phyloP scores from a whole-genome alignment of 1,140 invertebrate genomes.

The Octopus bimaculoides region DNA sequence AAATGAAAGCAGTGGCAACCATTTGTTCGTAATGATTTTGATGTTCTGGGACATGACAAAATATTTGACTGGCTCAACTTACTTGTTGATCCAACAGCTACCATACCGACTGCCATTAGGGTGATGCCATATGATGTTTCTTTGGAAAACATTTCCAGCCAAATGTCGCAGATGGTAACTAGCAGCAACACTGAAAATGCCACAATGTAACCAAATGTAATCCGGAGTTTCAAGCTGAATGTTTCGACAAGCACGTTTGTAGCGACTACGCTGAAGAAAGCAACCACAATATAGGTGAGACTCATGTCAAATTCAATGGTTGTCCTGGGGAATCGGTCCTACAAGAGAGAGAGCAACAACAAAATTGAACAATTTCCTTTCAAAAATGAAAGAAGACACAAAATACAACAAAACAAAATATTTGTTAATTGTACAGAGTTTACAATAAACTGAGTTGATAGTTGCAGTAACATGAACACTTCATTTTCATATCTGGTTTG shows the following conservation, averaged over 20 bases:
- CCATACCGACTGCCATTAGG: slow-evolving; percentile 77
- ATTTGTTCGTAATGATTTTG: background rate
- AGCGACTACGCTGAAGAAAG: slow-evolving; percentile 79
- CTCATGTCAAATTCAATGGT: slow-evolving; percentile 91
- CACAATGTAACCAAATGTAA: slow-evolving; percentile 82
- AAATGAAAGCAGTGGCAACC: too few species aligned
- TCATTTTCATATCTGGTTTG: too few species aligned
- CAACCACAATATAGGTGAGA: slow-evolving; percentile 81
- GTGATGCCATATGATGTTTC: slow-evolving; percentile 76
- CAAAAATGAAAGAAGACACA: too few species aligned
- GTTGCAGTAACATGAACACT: too few species aligned
- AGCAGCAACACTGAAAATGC: slow-evolving; percentile 78
- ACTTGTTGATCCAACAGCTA: slow-evolving; percentile 86
- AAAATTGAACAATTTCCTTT: background rate
- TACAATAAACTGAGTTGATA: too few species aligned
- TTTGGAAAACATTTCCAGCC: slow-evolving; percentile 74
- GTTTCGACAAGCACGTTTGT: slow-evolving; percentile 83
- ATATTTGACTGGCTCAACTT: slow-evolving; percentile 24
- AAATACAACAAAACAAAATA: too few species aligned
- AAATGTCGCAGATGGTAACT: slow-evolving; percentile 80
- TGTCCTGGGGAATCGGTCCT: slow-evolving; percentile 75
- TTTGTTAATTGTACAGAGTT: too few species aligned
- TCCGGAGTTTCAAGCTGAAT: slow-evolving; percentile 77
- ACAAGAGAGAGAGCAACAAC: background rate
- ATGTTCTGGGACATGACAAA: background rate